A percentile compares a stretch with the other conserved stretches of the same genome.
Evolutionary conservation across 2,113 vertebrate species (phyloP).

Genomic region (Callorhinus ursinus): DNA sequence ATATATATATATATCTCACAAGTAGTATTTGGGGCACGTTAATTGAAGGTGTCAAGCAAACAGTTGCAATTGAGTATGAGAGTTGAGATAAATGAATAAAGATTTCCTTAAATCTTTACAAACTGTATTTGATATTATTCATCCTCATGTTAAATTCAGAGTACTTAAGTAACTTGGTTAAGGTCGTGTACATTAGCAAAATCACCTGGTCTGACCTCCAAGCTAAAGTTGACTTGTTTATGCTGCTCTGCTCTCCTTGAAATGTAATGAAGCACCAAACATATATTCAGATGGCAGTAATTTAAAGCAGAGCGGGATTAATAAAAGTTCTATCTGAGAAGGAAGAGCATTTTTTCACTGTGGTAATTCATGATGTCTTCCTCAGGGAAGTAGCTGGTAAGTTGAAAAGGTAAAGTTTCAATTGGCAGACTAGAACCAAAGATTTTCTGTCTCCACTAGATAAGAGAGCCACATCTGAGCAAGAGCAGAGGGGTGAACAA

Average conservation of each 20-base stretch:
- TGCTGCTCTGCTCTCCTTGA: background rate
- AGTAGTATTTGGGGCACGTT: background rate
- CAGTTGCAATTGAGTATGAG: background rate
- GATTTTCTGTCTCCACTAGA: background rate
- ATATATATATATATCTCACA: background rate
- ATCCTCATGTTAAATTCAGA: background rate
- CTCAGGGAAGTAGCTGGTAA: background rate
- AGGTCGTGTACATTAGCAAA: background rate
- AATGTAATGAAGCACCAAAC: background rate
- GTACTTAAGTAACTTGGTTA: background rate
- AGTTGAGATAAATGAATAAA: background rate
- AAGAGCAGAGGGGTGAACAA: background rate
- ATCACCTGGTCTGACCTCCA: background rate
- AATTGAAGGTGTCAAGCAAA: background rate
- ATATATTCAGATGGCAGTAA: background rate
- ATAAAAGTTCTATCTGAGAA: background rate
- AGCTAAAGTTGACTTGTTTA: background rate
- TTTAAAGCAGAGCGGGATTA: background rate
- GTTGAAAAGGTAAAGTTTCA: background rate
- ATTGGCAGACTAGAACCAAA: background rate
- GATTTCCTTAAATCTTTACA: background rate
- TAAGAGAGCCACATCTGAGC: background rate
- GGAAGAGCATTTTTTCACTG: background rate
- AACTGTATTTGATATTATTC: background rate
- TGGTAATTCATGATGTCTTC: background rate